Evolutionary conservation across 2,797 vertebrate genomes (phyloP).

Genomic region (Scleropages formosus): DNA sequence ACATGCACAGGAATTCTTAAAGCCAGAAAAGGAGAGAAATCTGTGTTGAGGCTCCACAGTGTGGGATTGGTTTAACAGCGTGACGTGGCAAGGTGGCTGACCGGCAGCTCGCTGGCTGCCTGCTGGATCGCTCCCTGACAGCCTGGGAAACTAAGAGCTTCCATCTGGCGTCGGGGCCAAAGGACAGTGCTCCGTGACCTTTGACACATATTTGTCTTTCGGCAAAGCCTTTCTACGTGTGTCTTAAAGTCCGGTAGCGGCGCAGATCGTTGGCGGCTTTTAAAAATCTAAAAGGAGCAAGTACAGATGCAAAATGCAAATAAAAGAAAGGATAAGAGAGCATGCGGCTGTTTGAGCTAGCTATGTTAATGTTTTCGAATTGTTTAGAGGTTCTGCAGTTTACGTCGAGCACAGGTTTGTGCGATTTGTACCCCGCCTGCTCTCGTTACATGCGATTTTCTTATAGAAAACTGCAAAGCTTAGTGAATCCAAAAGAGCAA

Average conservation of each 20-base stretch:
- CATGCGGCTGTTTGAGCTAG: no score
- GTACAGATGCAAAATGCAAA: neutral
- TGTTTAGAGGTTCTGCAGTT: neutral
- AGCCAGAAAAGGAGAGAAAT: constrained; percentile 57
- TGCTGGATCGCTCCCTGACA: constrained; percentile 55
- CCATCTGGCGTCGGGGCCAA: constrained; percentile 73
- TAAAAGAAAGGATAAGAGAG: neutral
- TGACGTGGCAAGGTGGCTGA: constrained; percentile 6
- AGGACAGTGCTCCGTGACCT: constrained; percentile 68
- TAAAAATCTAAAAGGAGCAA: constrained; percentile 50
- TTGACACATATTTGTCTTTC: constrained; percentile 74
- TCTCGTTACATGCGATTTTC: neutral
- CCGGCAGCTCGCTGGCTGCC: neutral
- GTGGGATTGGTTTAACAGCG: constrained; percentile 36
- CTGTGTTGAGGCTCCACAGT: constrained; percentile 49
- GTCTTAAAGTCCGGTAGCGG: constrained; percentile 55
- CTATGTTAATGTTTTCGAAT: no score
- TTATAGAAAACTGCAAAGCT: neutral
- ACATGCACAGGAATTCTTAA: constrained; percentile 43
- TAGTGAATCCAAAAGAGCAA: neutral
- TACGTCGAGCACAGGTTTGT: neutral
- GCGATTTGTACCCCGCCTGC: no score
- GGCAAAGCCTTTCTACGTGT: constrained; percentile 67
- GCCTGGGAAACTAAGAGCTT: constrained; percentile 74
- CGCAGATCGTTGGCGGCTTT: constrained; percentile 59